Percentiles rank a stretch among this genome's conserved stretches.
Evolutionary conservation across 1,140 invertebrate species (phyloP).

Genomic region (Euura lappo): DNA sequence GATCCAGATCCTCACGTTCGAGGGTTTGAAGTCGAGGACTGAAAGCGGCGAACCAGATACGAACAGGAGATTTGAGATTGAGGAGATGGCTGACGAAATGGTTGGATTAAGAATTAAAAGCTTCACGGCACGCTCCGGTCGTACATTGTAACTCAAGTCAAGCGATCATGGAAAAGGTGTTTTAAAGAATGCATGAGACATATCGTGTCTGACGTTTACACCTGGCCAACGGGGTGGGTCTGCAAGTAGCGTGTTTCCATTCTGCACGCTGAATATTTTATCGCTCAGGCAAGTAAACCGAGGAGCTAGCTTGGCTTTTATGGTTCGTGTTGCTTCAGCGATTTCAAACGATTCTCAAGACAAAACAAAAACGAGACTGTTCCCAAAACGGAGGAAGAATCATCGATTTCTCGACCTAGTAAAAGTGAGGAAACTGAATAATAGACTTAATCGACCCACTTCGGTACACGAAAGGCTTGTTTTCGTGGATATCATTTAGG

Average conservation of each 20-base stretch:
- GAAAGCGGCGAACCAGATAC: constrained; percentile 16
- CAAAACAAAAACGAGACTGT: too few species aligned
- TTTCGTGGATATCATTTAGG: too few species aligned
- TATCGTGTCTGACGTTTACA: constrained; percentile 6
- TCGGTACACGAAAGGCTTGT: too few species aligned
- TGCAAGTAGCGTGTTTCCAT: constrained; percentile 1
- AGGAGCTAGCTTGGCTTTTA: too few species aligned
- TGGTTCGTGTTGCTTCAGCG: too few species aligned
- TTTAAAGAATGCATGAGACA: constrained; percentile 10
- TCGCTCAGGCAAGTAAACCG: not conserved
- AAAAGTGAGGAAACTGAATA: too few species aligned
- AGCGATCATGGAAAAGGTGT: constrained; percentile 35
- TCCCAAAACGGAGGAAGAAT: too few species aligned
- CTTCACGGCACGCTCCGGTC: too few species aligned
- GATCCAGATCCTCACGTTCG: constrained; percentile 91
- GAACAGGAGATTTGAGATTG: not conserved
- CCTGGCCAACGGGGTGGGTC: not conserved
- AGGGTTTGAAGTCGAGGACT: constrained; percentile 78
- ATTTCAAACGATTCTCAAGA: too few species aligned
- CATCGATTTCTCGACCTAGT: too few species aligned
- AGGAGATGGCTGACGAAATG: not conserved
- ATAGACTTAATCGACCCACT: too few species aligned
- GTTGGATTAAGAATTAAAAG: constrained; percentile 25
- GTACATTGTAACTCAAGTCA: constrained; percentile 25
- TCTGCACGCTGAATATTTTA: constrained; percentile 4